These are phyloP conservation scores for Tadarida brasiliensis DNA, from an alignment of 2,797 vertebrate genomes.

Conservation along the genomic window DNA sequence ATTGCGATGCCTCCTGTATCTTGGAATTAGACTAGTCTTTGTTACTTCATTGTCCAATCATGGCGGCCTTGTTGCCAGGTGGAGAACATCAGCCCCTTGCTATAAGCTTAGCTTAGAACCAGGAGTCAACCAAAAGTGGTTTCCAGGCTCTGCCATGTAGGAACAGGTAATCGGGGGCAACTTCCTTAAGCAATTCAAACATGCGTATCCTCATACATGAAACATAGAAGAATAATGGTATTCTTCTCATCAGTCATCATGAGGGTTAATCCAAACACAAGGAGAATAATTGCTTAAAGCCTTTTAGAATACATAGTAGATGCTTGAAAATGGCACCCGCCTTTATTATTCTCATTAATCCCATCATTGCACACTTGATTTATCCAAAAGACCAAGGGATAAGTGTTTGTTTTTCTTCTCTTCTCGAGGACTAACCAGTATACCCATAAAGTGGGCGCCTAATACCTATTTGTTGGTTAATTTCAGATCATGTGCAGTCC, in stretches of 20 bases:
- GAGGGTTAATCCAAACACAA: background rate
- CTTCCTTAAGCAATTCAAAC: background rate
- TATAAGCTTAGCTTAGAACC: background rate
- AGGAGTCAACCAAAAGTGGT: background rate
- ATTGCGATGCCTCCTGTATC: background rate
- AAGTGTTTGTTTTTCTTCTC: background rate
- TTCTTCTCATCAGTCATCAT: background rate
- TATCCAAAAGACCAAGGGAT: background rate
- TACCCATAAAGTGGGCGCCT: background rate
- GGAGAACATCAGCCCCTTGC: background rate
- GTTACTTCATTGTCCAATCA: background rate
- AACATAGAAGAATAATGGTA: background rate
- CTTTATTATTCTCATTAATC: background rate
- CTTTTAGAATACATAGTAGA: background rate
- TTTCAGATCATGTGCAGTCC: background rate
- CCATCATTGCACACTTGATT: background rate
- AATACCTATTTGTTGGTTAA: background rate
- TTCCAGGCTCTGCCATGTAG: background rate
- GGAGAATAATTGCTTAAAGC: background rate
- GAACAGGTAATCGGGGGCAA: background rate
- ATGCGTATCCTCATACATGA: background rate
- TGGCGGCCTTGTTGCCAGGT: background rate
- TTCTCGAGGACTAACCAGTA: background rate
- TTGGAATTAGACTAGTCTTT: background rate
- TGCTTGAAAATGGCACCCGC: background rate